Conservation (phyloP, 2,797 vertebrate genomes). For the Carapus acus region DNA sequence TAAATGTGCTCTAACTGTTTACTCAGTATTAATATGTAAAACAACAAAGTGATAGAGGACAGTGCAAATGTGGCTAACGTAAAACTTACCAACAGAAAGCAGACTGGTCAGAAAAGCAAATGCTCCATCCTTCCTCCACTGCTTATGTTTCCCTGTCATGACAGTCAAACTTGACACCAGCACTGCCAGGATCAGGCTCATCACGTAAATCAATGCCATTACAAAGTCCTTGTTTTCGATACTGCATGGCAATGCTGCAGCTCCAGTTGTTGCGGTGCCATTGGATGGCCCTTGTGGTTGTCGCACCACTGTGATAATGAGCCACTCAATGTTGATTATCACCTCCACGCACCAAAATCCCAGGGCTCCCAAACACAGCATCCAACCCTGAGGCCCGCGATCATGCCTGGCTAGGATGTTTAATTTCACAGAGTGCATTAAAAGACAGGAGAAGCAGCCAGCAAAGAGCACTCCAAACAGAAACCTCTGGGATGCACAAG, state of each 20-base stretch:
- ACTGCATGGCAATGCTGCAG: conserved; percentile 62
- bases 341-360: conserved; percentile 83
- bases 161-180: conserved; percentile 66
- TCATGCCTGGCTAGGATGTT: conserved; percentile 76
- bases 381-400: conserved; percentile 71
- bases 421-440: conserved; percentile 78
- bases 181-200: conserved; percentile 77
- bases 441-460: conserved; percentile 86
- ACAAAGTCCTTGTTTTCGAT: conserved; percentile 84
- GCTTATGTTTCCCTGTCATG: conserved; percentile 72
- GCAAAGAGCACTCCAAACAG: conserved; percentile 89
- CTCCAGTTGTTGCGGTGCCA: not conserved
- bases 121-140: conserved; percentile 74
- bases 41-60: too few relatives aligned
- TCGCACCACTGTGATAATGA: conserved; percentile 84
- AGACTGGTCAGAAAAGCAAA: conserved; percentile 72
- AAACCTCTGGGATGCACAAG: conserved; percentile 85
- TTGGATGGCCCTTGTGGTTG: conserved; percentile 14
- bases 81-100: conserved; percentile 64
- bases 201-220: conserved; percentile 90
- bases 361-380: conserved; percentile 70
- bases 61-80: not conserved
- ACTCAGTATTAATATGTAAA: too few relatives aligned
- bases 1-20: too few relatives aligned
- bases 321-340: conserved; percentile 91